A percentile compares a stretch with the other conserved stretches of the same genome.
Conservation (phyloP, 2,113 vertebrate species). For the Cavia aperea region DNA sequence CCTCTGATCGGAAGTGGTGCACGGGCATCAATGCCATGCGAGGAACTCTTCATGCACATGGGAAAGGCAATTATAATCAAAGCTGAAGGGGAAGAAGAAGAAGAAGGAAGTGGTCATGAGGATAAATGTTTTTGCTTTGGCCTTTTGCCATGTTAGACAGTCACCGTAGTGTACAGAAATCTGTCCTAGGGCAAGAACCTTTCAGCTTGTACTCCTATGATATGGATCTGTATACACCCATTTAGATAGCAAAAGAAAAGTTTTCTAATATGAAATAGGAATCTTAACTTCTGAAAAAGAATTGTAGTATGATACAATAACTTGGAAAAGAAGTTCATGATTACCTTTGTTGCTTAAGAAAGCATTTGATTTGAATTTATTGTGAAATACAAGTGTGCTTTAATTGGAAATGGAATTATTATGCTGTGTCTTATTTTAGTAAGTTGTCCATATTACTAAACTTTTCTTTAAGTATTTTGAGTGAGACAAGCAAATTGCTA, state of each 20-base stretch:
- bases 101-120: too few relatives aligned
- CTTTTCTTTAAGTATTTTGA: neutral
- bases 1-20: too few relatives aligned
- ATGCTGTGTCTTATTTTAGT: neutral
- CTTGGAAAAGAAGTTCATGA: constrained; percentile 38
- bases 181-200: too few relatives aligned
- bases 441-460: neutral
- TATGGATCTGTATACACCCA: neutral
- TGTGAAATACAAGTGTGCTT: constrained; percentile 29
- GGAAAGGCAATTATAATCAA: too few relatives aligned
- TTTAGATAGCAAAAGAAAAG: neutral
- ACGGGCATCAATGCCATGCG: too few relatives aligned
- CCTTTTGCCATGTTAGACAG: too few relatives aligned
- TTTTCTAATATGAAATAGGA: constrained; percentile 38
- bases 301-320: constrained; percentile 12
- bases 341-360: constrained; percentile 39
- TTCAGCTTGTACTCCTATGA: constrained; percentile 13
- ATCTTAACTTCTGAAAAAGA: constrained; percentile 40
- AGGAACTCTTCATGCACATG: too few relatives aligned
- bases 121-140: too few relatives aligned
- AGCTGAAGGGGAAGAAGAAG: too few relatives aligned
- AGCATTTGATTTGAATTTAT: constrained; percentile 35
- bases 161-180: too few relatives aligned
- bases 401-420: constrained; percentile 25
- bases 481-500: neutral